Evolutionary conservation across 2,888 invertebrate species (phyloP).

Genomic region (Dysmachus trigonus): DNA sequence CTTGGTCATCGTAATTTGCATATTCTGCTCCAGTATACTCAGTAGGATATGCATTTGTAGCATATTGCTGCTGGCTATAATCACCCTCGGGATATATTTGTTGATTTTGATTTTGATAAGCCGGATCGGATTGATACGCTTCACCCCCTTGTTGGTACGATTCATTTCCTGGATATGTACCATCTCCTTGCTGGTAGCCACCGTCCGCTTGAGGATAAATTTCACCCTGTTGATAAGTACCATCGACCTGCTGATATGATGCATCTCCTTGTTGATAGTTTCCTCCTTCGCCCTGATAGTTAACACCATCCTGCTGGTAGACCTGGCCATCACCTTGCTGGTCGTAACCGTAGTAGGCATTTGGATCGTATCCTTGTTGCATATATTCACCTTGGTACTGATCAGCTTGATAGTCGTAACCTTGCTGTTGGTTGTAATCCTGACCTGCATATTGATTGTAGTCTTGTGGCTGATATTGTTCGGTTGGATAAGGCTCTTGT

Average conservation of each 20-base stretch:
- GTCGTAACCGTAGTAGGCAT: constrained; percentile 61
- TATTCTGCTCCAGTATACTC: constrained; percentile 38
- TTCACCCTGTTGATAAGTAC: not conserved
- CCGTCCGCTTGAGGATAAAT: not conserved
- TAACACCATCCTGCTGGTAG: not conserved
- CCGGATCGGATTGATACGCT: not conserved
- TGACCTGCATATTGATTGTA: not conserved
- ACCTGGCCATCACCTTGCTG: constrained; percentile 51
- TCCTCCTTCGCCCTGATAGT: not conserved
- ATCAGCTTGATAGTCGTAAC: not conserved
- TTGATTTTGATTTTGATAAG: constrained; percentile 56
- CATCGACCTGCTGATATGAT: not conserved
- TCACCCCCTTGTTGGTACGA: not conserved
- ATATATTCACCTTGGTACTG: constrained; percentile 58
- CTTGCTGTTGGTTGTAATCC: constrained; percentile 39
- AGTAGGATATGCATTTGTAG: not conserved
- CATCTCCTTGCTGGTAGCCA: not conserved
- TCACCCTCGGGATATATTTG: constrained; percentile 51
- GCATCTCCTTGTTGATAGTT: not conserved
- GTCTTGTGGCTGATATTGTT: not conserved
- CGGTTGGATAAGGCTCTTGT: not conserved
- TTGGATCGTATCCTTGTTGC: constrained; percentile 57
- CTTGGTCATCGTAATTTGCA: constrained; percentile 38
- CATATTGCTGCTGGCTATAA: constrained; percentile 52
- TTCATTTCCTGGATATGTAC: constrained; percentile 44